Evolutionary conservation across 1,140 invertebrate species (phyloP).

Genomic region (Euura lappo): DNA sequence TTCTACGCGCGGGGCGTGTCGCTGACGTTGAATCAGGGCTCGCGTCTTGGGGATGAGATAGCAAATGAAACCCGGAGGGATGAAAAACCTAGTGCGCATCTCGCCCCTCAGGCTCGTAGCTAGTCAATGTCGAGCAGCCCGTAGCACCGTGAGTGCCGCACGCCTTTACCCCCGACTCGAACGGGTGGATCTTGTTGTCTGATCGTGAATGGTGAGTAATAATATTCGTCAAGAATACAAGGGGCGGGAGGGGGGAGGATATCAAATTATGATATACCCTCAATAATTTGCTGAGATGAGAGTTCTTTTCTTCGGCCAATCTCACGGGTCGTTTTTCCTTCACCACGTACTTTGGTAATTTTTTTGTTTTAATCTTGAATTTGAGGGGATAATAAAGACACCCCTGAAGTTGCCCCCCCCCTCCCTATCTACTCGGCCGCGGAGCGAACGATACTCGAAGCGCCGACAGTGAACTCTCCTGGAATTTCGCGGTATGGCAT

Average conservation of each 20-base stretch:
- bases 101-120: background rate
- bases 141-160: no score
- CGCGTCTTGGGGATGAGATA: background rate
- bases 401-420: background rate
- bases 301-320: no score
- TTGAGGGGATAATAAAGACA: background rate
- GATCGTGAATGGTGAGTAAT: no score
- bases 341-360: no score
- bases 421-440: background rate
- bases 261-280: no score
- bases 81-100: conserved; percentile 2
- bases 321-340: no score
- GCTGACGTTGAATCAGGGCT: background rate
- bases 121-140: background rate
- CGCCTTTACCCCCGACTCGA: no score
- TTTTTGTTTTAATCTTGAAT: background rate
- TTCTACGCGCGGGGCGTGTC: background rate
- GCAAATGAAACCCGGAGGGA: background rate
- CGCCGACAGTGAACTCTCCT: background rate
- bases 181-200: no score
- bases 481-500: conserved; percentile 2
- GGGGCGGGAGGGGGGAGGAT: no score
- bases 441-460: background rate
- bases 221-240: no score
- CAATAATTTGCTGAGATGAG: no score